phyloP scores from a whole-genome alignment of 2,113 vertebrate genomes.

The Oostethus manadensis region DNA sequence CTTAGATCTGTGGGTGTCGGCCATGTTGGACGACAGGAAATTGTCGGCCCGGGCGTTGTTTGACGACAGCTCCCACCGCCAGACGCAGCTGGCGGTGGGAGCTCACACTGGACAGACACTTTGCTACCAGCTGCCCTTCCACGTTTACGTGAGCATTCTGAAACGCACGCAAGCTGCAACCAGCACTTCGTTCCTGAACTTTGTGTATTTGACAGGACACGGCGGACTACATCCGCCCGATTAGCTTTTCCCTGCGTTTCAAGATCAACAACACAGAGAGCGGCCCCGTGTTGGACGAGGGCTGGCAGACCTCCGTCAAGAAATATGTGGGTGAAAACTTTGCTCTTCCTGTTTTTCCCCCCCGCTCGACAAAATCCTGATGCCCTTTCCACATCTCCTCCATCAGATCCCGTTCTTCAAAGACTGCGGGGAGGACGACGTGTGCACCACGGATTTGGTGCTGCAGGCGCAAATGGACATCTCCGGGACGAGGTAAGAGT shows the following conservation, averaged over 20 bases:
- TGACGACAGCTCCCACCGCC: constrained; percentile 78
- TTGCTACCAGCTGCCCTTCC: constrained; percentile 81
- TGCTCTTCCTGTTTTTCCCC: not conserved
- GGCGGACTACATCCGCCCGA: constrained; percentile 86
- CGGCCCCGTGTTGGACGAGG: constrained; percentile 81
- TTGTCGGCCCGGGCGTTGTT: constrained; percentile 79
- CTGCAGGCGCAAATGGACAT: constrained; percentile 80
- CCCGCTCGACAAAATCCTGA: not conserved
- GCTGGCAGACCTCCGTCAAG: constrained; percentile 72
- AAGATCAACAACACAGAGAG: constrained; percentile 76
- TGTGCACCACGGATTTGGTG: constrained; percentile 83
- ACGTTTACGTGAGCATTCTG: constrained; percentile 79
- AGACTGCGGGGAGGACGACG: constrained; percentile 89
- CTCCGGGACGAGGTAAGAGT: constrained; percentile 77
- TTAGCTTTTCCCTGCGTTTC: constrained; percentile 80
- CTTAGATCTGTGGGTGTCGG: constrained; percentile 73
- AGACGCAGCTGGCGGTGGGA: constrained; percentile 62
- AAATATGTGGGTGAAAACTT: constrained; percentile 75
- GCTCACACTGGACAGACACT: constrained; percentile 65
- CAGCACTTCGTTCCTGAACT: not conserved
- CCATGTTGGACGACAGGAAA: constrained; percentile 82
- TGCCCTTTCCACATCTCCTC: not conserved
- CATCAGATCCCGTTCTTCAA: constrained; percentile 90
- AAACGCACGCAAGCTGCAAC: not conserved
- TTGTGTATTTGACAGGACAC: constrained; percentile 76